Percentiles rank a stretch among this genome's conserved stretches.
Evolutionary conservation across 2,888 invertebrate genomes (phyloP).

Genomic region (Idaea straminata): DNA sequence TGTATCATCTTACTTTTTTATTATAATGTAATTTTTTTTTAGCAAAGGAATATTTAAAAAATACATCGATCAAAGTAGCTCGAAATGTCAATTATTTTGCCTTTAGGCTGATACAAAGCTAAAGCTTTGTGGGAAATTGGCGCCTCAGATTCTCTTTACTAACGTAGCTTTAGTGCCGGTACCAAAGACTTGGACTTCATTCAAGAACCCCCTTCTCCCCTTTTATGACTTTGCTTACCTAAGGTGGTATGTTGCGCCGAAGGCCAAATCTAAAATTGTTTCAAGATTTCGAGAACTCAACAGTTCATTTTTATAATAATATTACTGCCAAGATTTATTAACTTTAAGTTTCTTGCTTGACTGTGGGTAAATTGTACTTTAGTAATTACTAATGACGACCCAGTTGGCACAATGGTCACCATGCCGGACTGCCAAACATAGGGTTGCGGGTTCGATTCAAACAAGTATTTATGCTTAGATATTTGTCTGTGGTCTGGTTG

Average conservation of each 20-base stretch:
- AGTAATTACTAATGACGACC: background rate
- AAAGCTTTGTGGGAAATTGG: conserved; percentile 18
- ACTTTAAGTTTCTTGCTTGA: background rate
- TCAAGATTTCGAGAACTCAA: conserved; percentile 6
- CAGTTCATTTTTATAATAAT: background rate
- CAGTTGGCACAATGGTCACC: too few relatives aligned
- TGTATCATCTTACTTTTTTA: too few relatives aligned
- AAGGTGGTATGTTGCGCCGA: conserved; percentile 18
- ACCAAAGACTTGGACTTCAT: conserved; percentile 29
- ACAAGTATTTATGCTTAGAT: too few relatives aligned
- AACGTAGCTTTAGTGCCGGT: conserved; percentile 21
- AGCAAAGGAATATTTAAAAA: background rate
- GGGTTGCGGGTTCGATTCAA: too few relatives aligned
- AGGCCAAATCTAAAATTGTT: conserved; percentile 16
- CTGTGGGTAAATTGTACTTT: background rate
- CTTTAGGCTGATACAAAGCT: conserved; percentile 7
- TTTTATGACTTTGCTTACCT: conserved; percentile 23
- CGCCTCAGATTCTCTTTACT: conserved; percentile 23
- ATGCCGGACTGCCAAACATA: too few relatives aligned
- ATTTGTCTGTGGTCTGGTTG: too few relatives aligned
- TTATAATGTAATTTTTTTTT: background rate
- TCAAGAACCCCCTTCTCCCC: conserved; percentile 21
- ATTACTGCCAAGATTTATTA: background rate
- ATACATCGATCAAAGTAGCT: background rate
- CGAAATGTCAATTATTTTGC: conserved; percentile 3